Evolutionary conservation across 2,797 vertebrate genomes (phyloP), one percentile per base, ranked within the genome.

Genomic region (Choloepus didactylus): DNA sequence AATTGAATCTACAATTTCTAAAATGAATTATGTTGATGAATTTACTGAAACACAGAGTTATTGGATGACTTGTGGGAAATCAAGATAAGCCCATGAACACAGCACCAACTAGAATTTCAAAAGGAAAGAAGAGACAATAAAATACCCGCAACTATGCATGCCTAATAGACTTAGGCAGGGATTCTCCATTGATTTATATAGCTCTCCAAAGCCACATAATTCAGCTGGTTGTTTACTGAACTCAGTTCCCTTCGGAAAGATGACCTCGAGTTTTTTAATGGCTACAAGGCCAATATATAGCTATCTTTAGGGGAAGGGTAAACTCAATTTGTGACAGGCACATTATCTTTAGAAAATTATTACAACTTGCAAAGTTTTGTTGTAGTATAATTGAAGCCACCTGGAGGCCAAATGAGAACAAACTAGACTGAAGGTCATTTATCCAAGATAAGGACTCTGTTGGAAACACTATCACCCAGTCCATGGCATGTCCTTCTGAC

Each of bases 71-170:
- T 79, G 56, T 80, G 60, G 59, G 81, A 87, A 90, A 86, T 81
- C 41, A 73, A 85, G 21, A 38, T 64, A 85, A 89, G 38, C 35
- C 60, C 59, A 62, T 54, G 41, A 90, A 90, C 67, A 62, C n/a
- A 95, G 23, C 51, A 60, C 60, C 77, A 76, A 46, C 59, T 67
- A 62, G 82, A 87, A 90, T 93, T 87, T 87, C 75, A 87, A 89
- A 69, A 80, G 41, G n/a, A 35, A 80, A 21, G 60, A 93, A 69
- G 59, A 86, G 60, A 79, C 0, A 1, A 77, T 69, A 66, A 75
- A 67, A 79, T 27, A 44, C 38, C 60, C 69, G n/a, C 25, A 92
- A 41, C 31, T 85, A 35, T 49, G 64, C 73, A 80, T 66, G 12
- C n/a, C 38, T n/a, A 87, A 80, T 38, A 70, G 82, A 41, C 18